A percentile compares a stretch with the other conserved stretches of the same genome.
Evolutionary conservation across 2,797 vertebrate genomes (phyloP).

Genomic region (Valencia hispanica): DNA sequence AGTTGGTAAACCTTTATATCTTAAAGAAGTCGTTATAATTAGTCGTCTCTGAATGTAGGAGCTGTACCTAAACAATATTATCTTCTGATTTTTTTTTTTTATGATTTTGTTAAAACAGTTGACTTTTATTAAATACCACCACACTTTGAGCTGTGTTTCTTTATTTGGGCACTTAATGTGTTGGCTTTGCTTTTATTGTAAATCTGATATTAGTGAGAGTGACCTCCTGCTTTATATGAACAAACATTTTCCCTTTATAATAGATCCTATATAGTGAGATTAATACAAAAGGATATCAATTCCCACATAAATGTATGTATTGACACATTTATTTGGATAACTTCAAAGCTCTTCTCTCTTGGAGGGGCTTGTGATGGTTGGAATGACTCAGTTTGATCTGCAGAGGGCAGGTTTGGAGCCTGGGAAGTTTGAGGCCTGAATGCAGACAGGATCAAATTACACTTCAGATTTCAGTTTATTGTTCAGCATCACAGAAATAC

Average conservation of each 20-base stretch:
- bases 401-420: slow-evolving; percentile 1
- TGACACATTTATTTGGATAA: neutral
- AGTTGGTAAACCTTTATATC: slow-evolving; percentile 10
- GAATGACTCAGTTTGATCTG: neutral
- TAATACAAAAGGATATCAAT: no score
- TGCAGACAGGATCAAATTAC: neutral
- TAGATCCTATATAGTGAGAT: no score
- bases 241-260: no score
- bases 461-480: neutral
- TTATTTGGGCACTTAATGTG: neutral
- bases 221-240: neutral
- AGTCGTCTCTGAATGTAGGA: slow-evolving; percentile 46
- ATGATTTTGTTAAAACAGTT: slow-evolving; percentile 47
- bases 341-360: neutral
- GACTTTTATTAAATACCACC: slow-evolving; percentile 63
- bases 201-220: neutral
- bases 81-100: slow-evolving; percentile 29
- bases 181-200: neutral
- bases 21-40: slow-evolving; percentile 19
- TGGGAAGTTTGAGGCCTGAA: no score
- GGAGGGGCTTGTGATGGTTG: neutral
- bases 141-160: slow-evolving; percentile 2
- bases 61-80: slow-evolving; percentile 24
- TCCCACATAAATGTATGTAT: no score
- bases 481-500: neutral